A percentile compares a stretch with the other conserved stretches of the same genome.
Conservation (phyloP, 2,113 vertebrate genomes). For the Opisthocomus hoazin region DNA sequence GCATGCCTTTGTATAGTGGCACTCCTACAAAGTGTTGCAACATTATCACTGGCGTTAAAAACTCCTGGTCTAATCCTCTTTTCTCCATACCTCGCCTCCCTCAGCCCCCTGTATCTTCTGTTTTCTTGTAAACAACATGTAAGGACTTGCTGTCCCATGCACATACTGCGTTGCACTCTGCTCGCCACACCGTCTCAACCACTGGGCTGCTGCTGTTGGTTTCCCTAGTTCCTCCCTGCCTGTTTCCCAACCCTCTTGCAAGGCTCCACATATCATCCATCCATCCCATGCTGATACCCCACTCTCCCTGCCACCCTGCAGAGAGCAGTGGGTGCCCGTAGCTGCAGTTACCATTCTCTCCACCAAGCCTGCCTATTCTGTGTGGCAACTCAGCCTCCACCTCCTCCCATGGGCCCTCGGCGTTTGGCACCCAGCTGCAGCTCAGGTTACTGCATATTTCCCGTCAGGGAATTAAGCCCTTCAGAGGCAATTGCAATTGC, state of each 20-base stretch:
- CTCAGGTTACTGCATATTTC: neutral
- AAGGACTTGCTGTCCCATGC: neutral
- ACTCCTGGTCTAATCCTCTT: neutral
- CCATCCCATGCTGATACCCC: fast-evolving
- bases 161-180: neutral
- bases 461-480: neutral
- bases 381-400: neutral
- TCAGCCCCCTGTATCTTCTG: neutral
- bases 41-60: neutral
- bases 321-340: neutral
- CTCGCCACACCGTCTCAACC: neutral
- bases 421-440: neutral
- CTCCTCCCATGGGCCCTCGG: neutral
- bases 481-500: neutral
- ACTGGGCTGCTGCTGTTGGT: neutral
- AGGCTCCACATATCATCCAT: neutral
- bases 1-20: neutral
- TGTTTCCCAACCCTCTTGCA: neutral
- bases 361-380: fast-evolving
- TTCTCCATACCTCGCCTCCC: neutral
- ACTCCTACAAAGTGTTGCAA: neutral
- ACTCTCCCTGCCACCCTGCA: neutral
- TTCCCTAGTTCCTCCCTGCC: neutral
- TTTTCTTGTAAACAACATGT: neutral
- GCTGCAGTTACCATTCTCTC: neutral